Evolutionary conservation across 2,888 invertebrate genomes (phyloP), one percentile per base, ranked within the genome.

Genomic region (Hydraecia micacea): DNA sequence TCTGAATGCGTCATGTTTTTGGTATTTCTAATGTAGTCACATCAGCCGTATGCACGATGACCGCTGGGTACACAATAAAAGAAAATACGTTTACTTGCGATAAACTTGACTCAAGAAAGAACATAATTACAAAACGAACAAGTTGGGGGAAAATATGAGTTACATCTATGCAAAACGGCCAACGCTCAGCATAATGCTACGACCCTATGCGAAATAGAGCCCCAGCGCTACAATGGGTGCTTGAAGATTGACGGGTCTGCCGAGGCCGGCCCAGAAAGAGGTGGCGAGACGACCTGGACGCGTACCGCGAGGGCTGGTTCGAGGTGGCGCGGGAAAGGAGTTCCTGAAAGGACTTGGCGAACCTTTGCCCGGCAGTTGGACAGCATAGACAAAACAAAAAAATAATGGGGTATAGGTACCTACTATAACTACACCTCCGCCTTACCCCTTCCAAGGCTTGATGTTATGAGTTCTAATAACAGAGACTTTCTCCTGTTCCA

Each of bases 401-500:
- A 55, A 55, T n/a, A 55, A 55, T 25, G 25, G 9, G 1, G 13
- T n/a, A n/a, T 1, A n/a, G n/a, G n/a, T n/a, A n/a, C n/a, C n/a
- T n/a, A n/a, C 58, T n/a, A 25, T 55, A 55, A 25, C 9, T 21
- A 52, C 2, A 52, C 2, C 52, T 21, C 7, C 21, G 8, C 21
- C 8, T 52, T 52, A 52, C 21, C 21, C 21, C 21, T 52, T 52
- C 8, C 52, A 21, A 60, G 13, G 60, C 28, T 6, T 15, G 13
- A 28, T 58, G 2, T 15, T 60, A 60, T 28, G 28, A 28, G 28
- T 28, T 60, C 15, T 28, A 60, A 60, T 60, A 28, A 62, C 13
- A 18, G 2, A 8, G 2, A 8, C 7, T 36, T 28, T 49, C 13
- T 66, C 15, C 13, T 70, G 13, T 87, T 88, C 0, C 80, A 91